Conservation (phyloP, 2,888 invertebrate genomes). For the Timema podura region DNA sequence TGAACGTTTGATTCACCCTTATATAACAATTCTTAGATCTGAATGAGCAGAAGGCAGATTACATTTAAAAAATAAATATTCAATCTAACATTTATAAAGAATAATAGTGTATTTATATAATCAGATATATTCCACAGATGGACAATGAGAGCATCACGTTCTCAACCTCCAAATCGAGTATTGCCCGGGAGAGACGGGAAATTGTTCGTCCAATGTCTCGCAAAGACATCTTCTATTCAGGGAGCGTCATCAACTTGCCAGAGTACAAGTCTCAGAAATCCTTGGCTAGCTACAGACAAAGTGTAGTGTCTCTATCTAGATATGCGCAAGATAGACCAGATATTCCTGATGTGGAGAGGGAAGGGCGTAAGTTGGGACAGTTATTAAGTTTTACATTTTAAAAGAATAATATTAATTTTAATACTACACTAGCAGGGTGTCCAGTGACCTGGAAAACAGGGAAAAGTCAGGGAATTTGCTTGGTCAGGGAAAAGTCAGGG, state of each 20-base stretch:
- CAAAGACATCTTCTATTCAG: conserved; percentile 97
- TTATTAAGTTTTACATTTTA: not conserved
- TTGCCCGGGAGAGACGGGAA: conserved; percentile 51
- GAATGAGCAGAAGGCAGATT: too few species aligned
- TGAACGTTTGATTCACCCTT: too few species aligned
- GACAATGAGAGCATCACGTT: conserved; percentile 67
- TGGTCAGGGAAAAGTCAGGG: too few species aligned
- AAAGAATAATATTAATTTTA: too few species aligned
- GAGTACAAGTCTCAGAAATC: conserved; percentile 92
- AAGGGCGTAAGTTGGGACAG: conserved; percentile 53
- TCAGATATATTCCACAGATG: conserved; percentile 39
- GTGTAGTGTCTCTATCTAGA: conserved; percentile 81
- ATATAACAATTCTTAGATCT: too few species aligned
- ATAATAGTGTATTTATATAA: too few species aligned
- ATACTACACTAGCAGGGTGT: too few species aligned
- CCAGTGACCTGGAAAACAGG: too few species aligned
- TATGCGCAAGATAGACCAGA: conserved; percentile 50
- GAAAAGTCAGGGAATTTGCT: too few species aligned
- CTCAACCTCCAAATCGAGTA: conserved; percentile 59
- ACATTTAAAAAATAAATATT: too few species aligned
- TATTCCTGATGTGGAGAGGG: conserved; percentile 61
- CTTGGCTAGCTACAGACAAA: conserved; percentile 83
- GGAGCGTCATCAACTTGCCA: conserved; percentile 88
- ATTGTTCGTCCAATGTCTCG: conserved; percentile 88
- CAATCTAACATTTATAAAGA: too few species aligned